Evolutionary conservation across 2,888 invertebrate species (phyloP), one percentile per base, ranked within the genome.

Genomic region (Pediacus dermestoides): DNA sequence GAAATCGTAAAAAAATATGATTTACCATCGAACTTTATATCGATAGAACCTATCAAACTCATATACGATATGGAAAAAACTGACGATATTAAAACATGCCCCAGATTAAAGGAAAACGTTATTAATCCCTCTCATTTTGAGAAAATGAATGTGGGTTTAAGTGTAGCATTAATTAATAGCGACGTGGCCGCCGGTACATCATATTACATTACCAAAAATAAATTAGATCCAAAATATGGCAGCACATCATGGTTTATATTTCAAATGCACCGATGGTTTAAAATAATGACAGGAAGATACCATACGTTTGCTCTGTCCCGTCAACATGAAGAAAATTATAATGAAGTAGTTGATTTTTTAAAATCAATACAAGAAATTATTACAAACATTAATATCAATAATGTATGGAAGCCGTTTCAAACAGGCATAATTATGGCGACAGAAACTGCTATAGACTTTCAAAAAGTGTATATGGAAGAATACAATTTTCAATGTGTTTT

Each of bases 111-210:
- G 27, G 14, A 37, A 31, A 37, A 37, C 15, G 32, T 31, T 6
- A 12, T 39, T n/a, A 7, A 25, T 1, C 42, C 42, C 7, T 22
- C 32, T 7, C 42, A 42, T 37, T 42, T 37, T 25, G 42, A 42
- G 16, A 42, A 32, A 22, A 42, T 42, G 42, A 32, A 37, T 37
- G 37, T 38, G 10, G 25, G 33, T 7, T 16, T 25, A 13, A 16
- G 12, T 27, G 33, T 42, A 7, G 37, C 37, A 13, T 9, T 42
- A 18, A 10, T 42, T 4, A 42, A 28, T 27, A 9, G 30, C 16
- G 42, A 37, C 13, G 28, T 37, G 8, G 2, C 33, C 6, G 37
- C 42, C 3, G 37, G 37, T 8, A 41, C 37, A n/a, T 30, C 10
- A 8, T 37, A 32, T 18, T 21, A 37, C 18, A 37, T 41, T 9